Evolutionary conservation across 2,888 invertebrate species (phyloP).

Genomic region (Pyrrhia umbra): DNA sequence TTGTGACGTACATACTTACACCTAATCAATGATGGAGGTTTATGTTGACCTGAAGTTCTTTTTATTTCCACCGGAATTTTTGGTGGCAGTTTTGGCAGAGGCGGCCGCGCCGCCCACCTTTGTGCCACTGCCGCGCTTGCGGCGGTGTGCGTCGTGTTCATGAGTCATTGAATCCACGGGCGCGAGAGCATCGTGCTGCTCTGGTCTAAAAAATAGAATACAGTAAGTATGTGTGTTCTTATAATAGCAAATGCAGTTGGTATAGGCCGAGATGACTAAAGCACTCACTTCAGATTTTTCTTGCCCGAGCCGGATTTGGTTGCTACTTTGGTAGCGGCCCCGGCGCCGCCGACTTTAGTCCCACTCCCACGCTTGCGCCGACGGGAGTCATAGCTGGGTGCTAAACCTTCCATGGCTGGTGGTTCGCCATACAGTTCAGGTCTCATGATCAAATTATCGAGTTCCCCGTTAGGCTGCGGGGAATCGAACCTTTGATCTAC

Average conservation of each 20-base stretch:
- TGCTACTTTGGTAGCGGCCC: conserved; percentile 87
- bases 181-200: conserved; percentile 77
- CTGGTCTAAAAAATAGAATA: conserved; percentile 72
- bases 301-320: conserved; percentile 86
- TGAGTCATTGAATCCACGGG: conserved; percentile 78
- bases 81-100: conserved; percentile 85
- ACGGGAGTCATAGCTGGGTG: conserved; percentile 80
- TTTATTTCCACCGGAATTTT: conserved; percentile 86
- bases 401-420: conserved; percentile 85
- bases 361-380: conserved; percentile 86
- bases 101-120: conserved; percentile 87
- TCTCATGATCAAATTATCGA: conserved; percentile 91
- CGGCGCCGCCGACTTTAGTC: conserved; percentile 86
- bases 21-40: conserved; percentile 56
- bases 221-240: conserved; percentile 29
- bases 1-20: conserved; percentile 52
- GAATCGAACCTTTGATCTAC: conserved; percentile 83
- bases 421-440: conserved; percentile 91
- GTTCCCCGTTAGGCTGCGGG: conserved; percentile 80
- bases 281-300: conserved; percentile 85
- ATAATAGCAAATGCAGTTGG: conserved; percentile 36
- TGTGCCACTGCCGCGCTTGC: conserved; percentile 84
- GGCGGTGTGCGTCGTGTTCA: conserved; percentile 79
- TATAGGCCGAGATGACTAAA: conserved; percentile 13
- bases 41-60: conserved; percentile 85